These are phyloP conservation scores for Strongylocentrotus purpuratus DNA, from an alignment of 35 echinoderm and acorn worm genomes.

Conservation along the genomic window DNA sequence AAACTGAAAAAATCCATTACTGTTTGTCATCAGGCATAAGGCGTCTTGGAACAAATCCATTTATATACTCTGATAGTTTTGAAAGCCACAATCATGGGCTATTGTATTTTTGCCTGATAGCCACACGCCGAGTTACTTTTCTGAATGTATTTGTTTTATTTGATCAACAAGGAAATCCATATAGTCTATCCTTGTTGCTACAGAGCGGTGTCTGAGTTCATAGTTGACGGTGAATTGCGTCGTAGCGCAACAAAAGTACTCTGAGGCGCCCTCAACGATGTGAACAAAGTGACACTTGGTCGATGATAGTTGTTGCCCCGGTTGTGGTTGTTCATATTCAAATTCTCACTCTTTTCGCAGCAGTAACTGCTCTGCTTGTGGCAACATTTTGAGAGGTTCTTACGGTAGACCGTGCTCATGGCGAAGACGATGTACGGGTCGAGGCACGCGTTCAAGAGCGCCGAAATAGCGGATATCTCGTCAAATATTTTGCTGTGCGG, in stretches of 20 bases:
- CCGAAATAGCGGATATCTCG: not conserved
- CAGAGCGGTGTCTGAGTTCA: conserved; percentile 25
- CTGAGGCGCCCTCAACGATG: conserved; percentile 18
- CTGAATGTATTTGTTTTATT: too few species aligned
- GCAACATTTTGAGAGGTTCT: conserved; percentile 12
- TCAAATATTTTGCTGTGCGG: conserved; percentile 23
- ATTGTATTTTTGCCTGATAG: too few species aligned
- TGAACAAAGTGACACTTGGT: conserved; percentile 23
- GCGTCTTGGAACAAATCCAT: not conserved
- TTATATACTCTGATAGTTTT: not conserved
- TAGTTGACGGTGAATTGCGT: conserved; percentile 32
- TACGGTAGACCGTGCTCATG: conserved; percentile 46
- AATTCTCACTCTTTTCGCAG: conserved; percentile 28
- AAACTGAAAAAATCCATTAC: not conserved
- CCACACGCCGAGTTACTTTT: too few species aligned
- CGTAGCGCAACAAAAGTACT: not conserved
- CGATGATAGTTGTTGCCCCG: conserved; percentile 26
- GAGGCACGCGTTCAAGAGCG: conserved; percentile 35
- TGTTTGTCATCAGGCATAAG: not conserved
- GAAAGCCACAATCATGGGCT: not conserved
- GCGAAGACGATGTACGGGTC: conserved; percentile 49
- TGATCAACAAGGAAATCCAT: too few species aligned
- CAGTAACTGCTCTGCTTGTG: conserved; percentile 33
- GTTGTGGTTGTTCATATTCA: conserved; percentile 22
- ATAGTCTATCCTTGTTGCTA: not conserved